Percentiles rank a stretch among this genome's conserved stretches.
Conservation (phyloP, 2,888 invertebrate genomes). For the Amaurobius ferox region DNA sequence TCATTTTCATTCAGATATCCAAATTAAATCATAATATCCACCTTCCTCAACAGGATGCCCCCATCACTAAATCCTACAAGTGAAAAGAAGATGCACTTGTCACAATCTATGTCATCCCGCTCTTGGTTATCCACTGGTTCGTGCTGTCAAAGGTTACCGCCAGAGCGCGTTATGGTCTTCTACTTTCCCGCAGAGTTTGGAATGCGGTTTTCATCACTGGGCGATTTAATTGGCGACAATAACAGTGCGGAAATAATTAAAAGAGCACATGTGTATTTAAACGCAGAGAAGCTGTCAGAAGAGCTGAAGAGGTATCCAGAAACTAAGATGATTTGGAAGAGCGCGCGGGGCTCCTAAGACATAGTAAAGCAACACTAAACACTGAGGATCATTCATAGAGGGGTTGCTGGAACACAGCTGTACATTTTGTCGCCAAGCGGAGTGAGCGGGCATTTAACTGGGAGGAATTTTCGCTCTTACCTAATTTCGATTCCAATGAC, state of each 20-base stretch:
- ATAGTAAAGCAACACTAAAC: slow-evolving; percentile 34
- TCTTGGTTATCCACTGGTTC: slow-evolving; percentile 26
- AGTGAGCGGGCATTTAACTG: slow-evolving; percentile 14
- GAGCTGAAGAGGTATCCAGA: not conserved
- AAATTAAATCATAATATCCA: slow-evolving; percentile 33
- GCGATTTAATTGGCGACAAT: not conserved
- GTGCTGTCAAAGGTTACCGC: slow-evolving; percentile 27
- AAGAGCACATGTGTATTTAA: not conserved
- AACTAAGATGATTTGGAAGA: not conserved
- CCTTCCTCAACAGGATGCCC: slow-evolving; percentile 7
- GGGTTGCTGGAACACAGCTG: slow-evolving; percentile 37
- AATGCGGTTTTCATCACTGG: not conserved
- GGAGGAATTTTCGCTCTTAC: too few species aligned
- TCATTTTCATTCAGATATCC: slow-evolving; percentile 33
- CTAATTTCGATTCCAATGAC: too few species aligned
- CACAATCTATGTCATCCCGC: slow-evolving; percentile 31
- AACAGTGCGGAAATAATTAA: not conserved
- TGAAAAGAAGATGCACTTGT: slow-evolving; percentile 39
- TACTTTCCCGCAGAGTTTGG: not conserved
- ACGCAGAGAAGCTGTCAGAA: not conserved
- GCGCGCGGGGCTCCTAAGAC: slow-evolving; percentile 12
- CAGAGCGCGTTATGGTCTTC: slow-evolving; percentile 13
- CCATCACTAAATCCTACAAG: slow-evolving; percentile 55
- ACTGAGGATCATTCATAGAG: slow-evolving; percentile 62
- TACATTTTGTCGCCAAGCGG: slow-evolving; percentile 41